A percentile compares a stretch with the other conserved stretches of the same genome.
Conservation (phyloP, 2,797 vertebrate species). For the Perodicticus potto region DNA sequence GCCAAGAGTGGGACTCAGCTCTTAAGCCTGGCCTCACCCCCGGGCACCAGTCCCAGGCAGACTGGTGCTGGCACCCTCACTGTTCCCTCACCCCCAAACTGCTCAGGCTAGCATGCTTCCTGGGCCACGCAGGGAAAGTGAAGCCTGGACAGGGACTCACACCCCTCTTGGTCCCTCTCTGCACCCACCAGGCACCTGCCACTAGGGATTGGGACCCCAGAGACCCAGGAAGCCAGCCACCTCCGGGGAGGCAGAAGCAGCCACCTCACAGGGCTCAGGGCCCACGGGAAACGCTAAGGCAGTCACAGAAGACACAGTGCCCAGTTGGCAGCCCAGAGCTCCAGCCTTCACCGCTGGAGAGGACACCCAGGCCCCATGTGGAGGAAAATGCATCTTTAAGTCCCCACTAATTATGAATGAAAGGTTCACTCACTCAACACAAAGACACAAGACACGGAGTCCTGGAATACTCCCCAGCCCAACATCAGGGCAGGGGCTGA, state of each 20-base stretch:
- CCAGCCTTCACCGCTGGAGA: neutral
- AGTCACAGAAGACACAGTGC: rapidly evolving
- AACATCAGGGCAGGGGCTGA: rapidly evolving
- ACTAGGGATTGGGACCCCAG: neutral
- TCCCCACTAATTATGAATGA: too few species aligned
- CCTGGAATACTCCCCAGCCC: neutral
- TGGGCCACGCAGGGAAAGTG: neutral
- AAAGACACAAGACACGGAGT: neutral
- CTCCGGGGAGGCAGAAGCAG: neutral
- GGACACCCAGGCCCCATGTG: neutral
- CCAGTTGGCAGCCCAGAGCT: neutral
- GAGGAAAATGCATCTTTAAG: neutral
- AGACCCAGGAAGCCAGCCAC: neutral
- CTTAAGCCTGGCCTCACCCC: rapidly evolving
- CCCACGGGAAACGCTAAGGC: rapidly evolving
- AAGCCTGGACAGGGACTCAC: neutral
- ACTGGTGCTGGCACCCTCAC: neutral
- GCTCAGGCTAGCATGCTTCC: neutral
- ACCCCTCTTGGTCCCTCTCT: neutral
- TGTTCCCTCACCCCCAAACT: neutral
- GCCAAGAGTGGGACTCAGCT: neutral
- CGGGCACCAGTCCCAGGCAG: rapidly evolving
- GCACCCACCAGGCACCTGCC: rapidly evolving
- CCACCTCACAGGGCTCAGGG: neutral
- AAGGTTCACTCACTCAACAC: neutral